Percentiles rank a stretch among this genome's conserved stretches.
Evolutionary conservation across 2,797 vertebrate species (phyloP).

Genomic region (Chromis chromis): DNA sequence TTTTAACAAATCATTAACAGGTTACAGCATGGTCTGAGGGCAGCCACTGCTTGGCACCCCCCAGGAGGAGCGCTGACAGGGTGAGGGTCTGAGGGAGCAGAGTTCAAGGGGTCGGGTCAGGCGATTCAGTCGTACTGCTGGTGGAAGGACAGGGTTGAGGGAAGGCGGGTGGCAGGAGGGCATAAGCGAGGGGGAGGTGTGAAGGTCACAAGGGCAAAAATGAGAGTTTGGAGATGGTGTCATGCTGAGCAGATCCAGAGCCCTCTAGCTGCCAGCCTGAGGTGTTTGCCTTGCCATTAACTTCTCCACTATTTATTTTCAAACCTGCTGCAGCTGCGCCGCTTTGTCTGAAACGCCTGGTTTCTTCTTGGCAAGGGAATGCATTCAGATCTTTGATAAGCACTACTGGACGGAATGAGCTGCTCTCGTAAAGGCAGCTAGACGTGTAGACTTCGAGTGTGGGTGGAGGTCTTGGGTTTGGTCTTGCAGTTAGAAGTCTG

Average conservation of each 20-base stretch:
- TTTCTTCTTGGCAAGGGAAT: constrained; percentile 49
- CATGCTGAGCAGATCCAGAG: constrained; percentile 81
- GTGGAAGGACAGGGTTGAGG: constrained; percentile 47
- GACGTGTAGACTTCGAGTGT: constrained; percentile 32
- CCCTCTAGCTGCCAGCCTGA: constrained; percentile 72
- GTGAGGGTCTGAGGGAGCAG: constrained; percentile 65
- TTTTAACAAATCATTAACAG: constrained; percentile 84
- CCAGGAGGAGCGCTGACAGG: constrained; percentile 78
- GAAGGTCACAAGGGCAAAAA: constrained; percentile 79
- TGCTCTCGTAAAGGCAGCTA: constrained; percentile 43
- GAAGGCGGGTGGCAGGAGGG: constrained; percentile 26
- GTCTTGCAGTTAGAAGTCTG: constrained; percentile 37
- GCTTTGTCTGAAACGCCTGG: constrained; percentile 63
- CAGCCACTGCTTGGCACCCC: constrained; percentile 64
- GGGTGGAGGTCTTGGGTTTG: constrained; percentile 37
- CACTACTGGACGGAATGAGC: constrained; percentile 36
- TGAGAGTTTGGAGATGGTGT: constrained; percentile 81
- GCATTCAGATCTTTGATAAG: constrained; percentile 65
- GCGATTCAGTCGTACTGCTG: constrained; percentile 55
- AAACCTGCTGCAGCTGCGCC: constrained; percentile 69
- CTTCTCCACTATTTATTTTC: constrained; percentile 82
- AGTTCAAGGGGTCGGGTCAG: constrained; percentile 80
- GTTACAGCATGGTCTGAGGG: constrained; percentile 52
- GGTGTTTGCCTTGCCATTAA: constrained; percentile 84
- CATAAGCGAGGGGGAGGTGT: constrained; percentile 56